Percentiles rank a stretch among this genome's conserved stretches.
phyloP scores from a whole-genome alignment of 2,797 vertebrate genomes.

The Schizothorax lantsangensis region DNA sequence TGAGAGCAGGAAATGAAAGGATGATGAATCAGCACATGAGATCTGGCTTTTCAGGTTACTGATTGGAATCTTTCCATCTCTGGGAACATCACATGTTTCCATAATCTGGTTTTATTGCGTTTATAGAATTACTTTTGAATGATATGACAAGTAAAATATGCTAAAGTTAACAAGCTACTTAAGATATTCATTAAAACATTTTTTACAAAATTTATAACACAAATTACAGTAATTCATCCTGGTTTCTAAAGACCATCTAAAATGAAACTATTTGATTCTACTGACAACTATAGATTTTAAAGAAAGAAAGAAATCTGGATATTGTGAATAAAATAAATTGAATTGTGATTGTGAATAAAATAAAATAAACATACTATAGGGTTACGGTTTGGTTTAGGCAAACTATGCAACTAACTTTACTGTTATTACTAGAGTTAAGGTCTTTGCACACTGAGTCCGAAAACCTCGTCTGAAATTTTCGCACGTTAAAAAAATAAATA shows the following conservation, averaged over 20 bases:
- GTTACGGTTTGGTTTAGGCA: no score
- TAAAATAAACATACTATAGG: no score
- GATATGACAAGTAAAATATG: background rate
- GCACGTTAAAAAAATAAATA: no score
- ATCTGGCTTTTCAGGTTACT: background rate
- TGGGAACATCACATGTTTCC: background rate
- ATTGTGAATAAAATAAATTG: no score
- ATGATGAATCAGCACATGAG: background rate
- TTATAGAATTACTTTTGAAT: background rate
- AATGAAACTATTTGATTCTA: background rate
- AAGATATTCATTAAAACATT: no score
- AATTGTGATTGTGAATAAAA: no score
- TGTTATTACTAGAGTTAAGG: no score
- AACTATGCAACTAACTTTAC: no score
- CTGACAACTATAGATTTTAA: background rate
- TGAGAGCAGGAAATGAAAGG: constrained; percentile 59
- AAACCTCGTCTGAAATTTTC: no score
- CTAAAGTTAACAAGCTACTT: background rate
- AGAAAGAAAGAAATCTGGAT: no score
- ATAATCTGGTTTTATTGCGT: background rate
- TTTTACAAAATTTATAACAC: background rate
- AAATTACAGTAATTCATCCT: no score
- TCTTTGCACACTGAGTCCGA: no score
- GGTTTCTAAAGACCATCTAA: background rate
- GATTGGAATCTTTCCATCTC: background rate